Evolutionary conservation across 1,140 invertebrate species (phyloP).

Genomic region (Alviniconcha marisindica): DNA sequence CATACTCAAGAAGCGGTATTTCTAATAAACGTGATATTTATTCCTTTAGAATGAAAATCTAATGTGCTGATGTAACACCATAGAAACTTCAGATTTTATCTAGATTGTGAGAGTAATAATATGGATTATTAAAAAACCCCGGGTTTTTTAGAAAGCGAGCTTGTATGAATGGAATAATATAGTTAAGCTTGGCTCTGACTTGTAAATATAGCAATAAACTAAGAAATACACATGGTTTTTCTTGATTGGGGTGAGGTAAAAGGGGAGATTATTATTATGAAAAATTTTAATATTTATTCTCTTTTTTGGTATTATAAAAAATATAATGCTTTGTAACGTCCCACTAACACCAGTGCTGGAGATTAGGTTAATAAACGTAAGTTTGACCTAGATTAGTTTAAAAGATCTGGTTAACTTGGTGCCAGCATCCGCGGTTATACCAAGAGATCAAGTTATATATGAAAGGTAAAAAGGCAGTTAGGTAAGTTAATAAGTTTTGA

Average conservation of each 20-base stretch:
- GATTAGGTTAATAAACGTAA: neutral
- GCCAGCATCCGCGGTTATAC: no score
- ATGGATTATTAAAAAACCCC: neutral
- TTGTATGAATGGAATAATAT: no score
- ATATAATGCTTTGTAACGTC: neutral
- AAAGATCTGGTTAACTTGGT: conserved; percentile 19
- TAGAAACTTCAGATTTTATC: neutral
- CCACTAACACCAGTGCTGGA: conserved; percentile 17
- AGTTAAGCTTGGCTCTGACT: no score
- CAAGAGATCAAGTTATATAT: no score
- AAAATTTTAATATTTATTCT: no score
- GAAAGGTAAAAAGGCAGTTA: neutral
- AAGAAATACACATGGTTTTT: conserved; percentile 20
- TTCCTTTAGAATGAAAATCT: conserved; percentile 14
- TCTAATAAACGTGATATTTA: neutral
- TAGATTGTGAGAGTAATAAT: neutral
- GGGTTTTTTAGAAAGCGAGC: no score
- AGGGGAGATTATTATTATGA: neutral
- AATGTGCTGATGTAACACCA: neutral
- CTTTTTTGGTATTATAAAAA: neutral
- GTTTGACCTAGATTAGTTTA: conserved; percentile 3
- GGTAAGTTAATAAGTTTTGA: no score
- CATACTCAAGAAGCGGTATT: conserved; percentile 31
- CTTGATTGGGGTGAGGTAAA: neutral
- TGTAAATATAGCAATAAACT: neutral